Evolutionary conservation across 2,797 vertebrate genomes (phyloP).

Genomic region (Lithobates pipiens): DNA sequence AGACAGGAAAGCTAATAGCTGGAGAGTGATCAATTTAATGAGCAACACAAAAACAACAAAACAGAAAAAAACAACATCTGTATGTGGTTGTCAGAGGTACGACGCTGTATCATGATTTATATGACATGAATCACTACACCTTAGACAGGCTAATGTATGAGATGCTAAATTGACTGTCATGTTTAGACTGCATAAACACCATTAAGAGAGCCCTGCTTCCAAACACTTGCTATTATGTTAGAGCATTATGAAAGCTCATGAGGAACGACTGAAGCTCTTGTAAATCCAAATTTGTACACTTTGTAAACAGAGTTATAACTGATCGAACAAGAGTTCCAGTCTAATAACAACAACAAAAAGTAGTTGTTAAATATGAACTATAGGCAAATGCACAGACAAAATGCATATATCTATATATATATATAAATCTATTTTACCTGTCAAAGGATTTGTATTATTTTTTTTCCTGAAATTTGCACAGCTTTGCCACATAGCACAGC

Average conservation of each 20-base stretch:
- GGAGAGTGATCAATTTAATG: background rate
- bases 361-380: no score
- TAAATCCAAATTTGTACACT: no score
- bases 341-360: no score
- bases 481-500: no score
- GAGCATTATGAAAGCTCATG: background rate
- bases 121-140: conserved; percentile 4
- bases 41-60: conserved; percentile 3
- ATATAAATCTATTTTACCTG: no score
- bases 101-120: background rate
- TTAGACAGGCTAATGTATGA: conserved; percentile 4
- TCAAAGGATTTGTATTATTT: no score
- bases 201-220: background rate
- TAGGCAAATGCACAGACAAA: no score
- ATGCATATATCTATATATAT: no score
- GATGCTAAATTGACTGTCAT: conserved; percentile 6
- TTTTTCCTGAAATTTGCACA: no score
- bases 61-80: background rate
- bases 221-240: background rate
- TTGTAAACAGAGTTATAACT: no score
- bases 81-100: conserved; percentile 1
- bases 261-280: background rate
- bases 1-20: background rate
- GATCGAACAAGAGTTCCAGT: no score
- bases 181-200: conserved; percentile 6